Percentiles rank a stretch among this genome's conserved stretches.
Evolutionary conservation across 2,797 vertebrate species (phyloP).

Genomic region (Leptoclinus maculatus): DNA sequence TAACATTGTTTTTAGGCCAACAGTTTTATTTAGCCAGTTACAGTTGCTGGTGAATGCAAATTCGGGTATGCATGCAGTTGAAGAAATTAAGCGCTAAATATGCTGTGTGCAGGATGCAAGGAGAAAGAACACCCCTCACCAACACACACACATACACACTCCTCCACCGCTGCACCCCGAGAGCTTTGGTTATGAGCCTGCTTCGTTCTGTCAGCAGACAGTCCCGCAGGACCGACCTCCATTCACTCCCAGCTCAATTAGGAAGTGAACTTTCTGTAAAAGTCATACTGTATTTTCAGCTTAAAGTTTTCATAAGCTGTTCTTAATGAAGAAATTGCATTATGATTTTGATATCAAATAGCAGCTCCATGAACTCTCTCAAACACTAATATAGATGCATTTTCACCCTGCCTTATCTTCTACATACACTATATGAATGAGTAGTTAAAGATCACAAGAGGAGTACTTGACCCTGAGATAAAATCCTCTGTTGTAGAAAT

Average conservation of each 20-base stretch:
- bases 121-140: neutral
- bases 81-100: conserved; percentile 17
- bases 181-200: conserved; percentile 64
- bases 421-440: neutral
- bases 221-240: conserved; percentile 28
- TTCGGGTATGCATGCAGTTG: conserved; percentile 1
- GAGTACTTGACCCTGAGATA: neutral
- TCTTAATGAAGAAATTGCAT: conserved; percentile 11
- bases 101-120: conserved; percentile 4
- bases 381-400: neutral
- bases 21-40: conserved; percentile 19
- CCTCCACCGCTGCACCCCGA: conserved; percentile 3
- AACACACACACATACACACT: neutral
- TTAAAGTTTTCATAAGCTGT: neutral
- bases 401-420: neutral
- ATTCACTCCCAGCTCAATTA: conserved; percentile 33
- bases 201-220: conserved; percentile 40
- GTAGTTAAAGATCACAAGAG: neutral
- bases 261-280: conserved; percentile 22
- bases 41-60: neutral
- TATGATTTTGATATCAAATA: conserved; percentile 5
- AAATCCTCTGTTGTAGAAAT: neutral
- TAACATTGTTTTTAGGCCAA: neutral
- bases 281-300: neutral
- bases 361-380: neutral